These are phyloP conservation scores for Sarcophaga variegata DNA, from an alignment of 2,888 invertebrate species.

Conservation along the genomic window DNA sequence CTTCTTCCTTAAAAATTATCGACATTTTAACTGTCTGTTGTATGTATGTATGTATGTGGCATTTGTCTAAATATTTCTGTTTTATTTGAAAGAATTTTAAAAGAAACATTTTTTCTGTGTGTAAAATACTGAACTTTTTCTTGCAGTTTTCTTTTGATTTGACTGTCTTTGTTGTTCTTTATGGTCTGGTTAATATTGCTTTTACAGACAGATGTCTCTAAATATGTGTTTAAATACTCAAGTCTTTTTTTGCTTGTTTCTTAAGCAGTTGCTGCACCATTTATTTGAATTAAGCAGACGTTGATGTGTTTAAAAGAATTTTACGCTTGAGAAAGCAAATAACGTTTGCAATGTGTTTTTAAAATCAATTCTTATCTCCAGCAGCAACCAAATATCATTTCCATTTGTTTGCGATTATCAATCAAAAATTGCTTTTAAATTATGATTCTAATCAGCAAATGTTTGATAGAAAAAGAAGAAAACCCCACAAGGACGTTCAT, in stretches of 20 bases:
- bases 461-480: no score
- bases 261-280: neutral
- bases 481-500: conserved; percentile 6
- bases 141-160: conserved; percentile 10
- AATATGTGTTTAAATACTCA: neutral
- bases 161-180: neutral
- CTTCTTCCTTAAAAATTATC: neutral
- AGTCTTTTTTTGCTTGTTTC: neutral
- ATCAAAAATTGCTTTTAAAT: no score
- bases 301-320: conserved; percentile 41
- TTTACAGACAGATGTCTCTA: neutral
- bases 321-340: conserved; percentile 22
- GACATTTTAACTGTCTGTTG: conserved; percentile 29
- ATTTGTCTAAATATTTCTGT: neutral
- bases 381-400: no score
- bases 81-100: neutral
- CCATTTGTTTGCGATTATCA: no score
- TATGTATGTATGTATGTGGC: neutral
- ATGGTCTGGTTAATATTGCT: conserved; percentile 30
- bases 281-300: conserved; percentile 33
- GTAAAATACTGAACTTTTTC: neutral
- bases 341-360: neutral
- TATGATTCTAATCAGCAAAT: no score
- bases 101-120: neutral
- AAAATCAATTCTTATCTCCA: no score